These are phyloP conservation scores for Euschistus heros DNA, from an alignment of 1,140 invertebrate genomes.

Conservation along the genomic window DNA sequence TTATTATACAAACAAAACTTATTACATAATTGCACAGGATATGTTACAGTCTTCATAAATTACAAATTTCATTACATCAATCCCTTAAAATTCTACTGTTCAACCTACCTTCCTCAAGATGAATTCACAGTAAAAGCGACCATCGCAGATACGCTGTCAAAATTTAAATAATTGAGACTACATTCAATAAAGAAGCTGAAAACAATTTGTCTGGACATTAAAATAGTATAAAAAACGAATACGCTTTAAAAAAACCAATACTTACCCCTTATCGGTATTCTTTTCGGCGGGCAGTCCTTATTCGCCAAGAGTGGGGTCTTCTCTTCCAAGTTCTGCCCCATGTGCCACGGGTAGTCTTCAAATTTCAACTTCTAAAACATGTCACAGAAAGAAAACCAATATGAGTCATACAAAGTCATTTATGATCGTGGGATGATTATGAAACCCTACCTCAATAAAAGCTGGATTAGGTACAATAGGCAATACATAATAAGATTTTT, in stretches of 20 bases:
- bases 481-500: too few relatives aligned
- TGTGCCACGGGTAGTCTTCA: constrained; percentile 69
- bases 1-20: too few relatives aligned
- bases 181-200: constrained; percentile 13
- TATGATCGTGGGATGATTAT: neutral
- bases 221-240: neutral
- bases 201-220: neutral
- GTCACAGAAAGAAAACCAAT: constrained; percentile 31
- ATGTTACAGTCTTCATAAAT: too few relatives aligned
- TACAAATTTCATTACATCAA: too few relatives aligned
- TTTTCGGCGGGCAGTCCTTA: constrained; percentile 56
- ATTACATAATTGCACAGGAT: too few relatives aligned
- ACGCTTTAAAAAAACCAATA: constrained; percentile 1
- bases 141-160: neutral
- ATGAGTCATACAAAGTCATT: constrained; percentile 5
- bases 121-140: neutral
- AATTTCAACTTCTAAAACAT: constrained; percentile 37
- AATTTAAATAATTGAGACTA: neutral
- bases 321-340: constrained; percentile 40
- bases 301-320: constrained; percentile 41
- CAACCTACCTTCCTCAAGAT: too few relatives aligned
- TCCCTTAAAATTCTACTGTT: too few relatives aligned
- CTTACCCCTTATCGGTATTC: constrained; percentile 67
- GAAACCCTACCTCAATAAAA: constrained; percentile 1
- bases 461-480: neutral